phyloP scores from a whole-genome alignment of 1,140 invertebrate species.

The Trichogramma pretiosum region DNA sequence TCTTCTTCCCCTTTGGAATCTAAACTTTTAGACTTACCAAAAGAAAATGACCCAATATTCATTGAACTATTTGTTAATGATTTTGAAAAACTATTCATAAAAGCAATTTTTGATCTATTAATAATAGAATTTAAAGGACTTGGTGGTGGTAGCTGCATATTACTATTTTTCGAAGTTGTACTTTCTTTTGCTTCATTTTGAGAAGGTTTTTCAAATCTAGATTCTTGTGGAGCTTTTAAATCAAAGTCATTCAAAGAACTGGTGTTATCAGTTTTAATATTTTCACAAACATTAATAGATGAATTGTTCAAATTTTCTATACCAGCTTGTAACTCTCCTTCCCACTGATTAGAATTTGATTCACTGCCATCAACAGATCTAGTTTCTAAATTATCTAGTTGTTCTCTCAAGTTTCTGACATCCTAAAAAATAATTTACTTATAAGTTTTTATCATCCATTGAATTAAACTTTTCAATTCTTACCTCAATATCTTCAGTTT shows the following conservation, averaged over 20 bases:
- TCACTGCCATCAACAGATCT: slow-evolving; percentile 41
- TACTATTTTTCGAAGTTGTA: not conserved
- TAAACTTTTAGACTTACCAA: slow-evolving; percentile 11
- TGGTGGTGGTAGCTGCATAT: slow-evolving; percentile 25
- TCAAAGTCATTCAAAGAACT: slow-evolving; percentile 11
- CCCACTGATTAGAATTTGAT: slow-evolving; percentile 38
- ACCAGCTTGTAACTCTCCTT: slow-evolving; percentile 37
- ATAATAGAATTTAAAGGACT: slow-evolving; percentile 30
- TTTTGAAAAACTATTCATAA: slow-evolving; percentile 31
- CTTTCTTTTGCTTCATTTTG: not conserved
- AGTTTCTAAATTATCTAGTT: slow-evolving; percentile 31
- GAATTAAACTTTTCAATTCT: slow-evolving; percentile 31
- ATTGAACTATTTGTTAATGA: slow-evolving; percentile 31
- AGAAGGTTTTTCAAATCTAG: not conserved
- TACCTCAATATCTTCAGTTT: slow-evolving; percentile 29
- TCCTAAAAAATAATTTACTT: slow-evolving; percentile 26
- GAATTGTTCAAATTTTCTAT: slow-evolving; percentile 35
- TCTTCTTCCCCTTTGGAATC: not conserved
- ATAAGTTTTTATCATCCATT: slow-evolving; percentile 28
- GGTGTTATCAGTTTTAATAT: slow-evolving; percentile 13
- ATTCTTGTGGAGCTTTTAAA: slow-evolving; percentile 9
- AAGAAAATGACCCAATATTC: slow-evolving; percentile 26
- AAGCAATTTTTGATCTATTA: slow-evolving; percentile 25
- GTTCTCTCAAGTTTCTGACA: slow-evolving; percentile 22
- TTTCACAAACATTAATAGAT: slow-evolving; percentile 20